Conservation (phyloP, 2,797 vertebrate genomes). For the Vipera latastei region DNA sequence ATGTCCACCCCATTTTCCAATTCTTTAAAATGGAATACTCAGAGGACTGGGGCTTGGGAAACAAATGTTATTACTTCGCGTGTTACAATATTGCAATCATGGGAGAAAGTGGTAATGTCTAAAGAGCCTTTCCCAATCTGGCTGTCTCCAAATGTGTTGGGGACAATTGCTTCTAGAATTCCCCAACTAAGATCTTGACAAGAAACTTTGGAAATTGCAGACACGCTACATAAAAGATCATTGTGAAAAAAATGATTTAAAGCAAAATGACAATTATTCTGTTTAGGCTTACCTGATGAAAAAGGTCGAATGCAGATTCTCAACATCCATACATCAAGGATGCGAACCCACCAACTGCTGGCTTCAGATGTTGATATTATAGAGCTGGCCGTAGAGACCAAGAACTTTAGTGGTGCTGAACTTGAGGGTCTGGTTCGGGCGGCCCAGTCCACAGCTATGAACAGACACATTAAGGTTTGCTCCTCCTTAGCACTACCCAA, state of each 20-base stretch:
- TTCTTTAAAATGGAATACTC: too few species aligned
- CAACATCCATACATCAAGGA: slow-evolving; percentile 88
- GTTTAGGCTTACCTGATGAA: slow-evolving; percentile 88
- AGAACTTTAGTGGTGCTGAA: slow-evolving; percentile 95
- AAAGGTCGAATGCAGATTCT: slow-evolving; percentile 90
- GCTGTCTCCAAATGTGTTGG: neutral
- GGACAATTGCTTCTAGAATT: neutral
- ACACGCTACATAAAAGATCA: neutral
- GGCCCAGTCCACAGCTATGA: slow-evolving; percentile 96
- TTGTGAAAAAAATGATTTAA: neutral
- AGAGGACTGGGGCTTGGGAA: neutral
- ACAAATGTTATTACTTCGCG: neutral
- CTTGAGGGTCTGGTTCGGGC: slow-evolving; percentile 92
- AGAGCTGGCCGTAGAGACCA: slow-evolving; percentile 88
- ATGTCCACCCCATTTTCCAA: neutral
- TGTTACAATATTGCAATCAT: too few species aligned
- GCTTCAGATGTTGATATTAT: slow-evolving; percentile 79
- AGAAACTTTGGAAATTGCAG: neutral
- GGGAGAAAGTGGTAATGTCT: neutral
- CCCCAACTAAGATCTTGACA: neutral
- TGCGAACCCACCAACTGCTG: slow-evolving; percentile 85
- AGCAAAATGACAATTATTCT: neutral
- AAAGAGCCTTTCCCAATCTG: neutral
- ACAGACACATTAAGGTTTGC: slow-evolving; percentile 92
- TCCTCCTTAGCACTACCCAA: fast-evolving